phyloP scores from a whole-genome alignment of 2,113 vertebrate species.

The Tupaia tana region DNA sequence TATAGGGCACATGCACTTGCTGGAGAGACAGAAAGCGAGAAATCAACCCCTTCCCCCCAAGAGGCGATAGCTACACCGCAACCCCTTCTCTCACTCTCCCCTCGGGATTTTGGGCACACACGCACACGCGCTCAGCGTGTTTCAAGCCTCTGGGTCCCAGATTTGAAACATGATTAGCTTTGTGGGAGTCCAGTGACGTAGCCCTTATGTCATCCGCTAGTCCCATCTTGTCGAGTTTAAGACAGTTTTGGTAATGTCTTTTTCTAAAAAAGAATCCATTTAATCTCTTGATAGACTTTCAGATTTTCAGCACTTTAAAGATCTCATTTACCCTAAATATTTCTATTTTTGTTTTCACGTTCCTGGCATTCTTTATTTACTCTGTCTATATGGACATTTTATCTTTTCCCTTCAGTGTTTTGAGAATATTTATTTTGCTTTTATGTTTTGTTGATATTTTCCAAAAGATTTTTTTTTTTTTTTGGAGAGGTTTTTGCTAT shows the following conservation, averaged over 20 bases:
- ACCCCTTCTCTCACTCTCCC: no score
- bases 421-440: not conserved
- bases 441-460: not conserved
- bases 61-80: no score
- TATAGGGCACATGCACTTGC: no score
- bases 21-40: no score
- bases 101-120: no score
- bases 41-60: no score
- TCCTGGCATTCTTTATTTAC: not conserved
- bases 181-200: no score
- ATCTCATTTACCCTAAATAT: not conserved
- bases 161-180: no score
- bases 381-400: not conserved
- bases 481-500: no score
- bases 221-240: not conserved
- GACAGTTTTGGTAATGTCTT: not conserved
- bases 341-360: not conserved
- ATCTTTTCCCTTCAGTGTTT: constrained; percentile 1
- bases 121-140: no score
- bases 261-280: not conserved
- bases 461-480: not conserved
- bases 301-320: not conserved
- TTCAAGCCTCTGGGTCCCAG: no score
- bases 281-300: not conserved
- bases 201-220: no score